Evolutionary conservation across 2,888 invertebrate species (phyloP).

Genomic region (Zootermopsis nevadensis): DNA sequence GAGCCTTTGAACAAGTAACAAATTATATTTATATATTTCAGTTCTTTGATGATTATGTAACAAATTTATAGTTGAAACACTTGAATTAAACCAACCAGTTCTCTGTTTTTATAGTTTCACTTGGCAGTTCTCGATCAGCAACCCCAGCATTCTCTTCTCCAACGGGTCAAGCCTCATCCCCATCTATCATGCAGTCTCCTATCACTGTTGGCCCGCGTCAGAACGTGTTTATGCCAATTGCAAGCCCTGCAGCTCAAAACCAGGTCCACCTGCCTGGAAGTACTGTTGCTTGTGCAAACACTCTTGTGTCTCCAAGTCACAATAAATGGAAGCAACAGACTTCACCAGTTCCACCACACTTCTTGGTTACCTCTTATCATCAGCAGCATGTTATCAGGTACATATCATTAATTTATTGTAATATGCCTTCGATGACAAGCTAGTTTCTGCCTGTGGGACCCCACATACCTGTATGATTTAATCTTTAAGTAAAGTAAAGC

Average conservation of each 20-base stretch:
- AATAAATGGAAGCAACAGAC: slow-evolving; percentile 62
- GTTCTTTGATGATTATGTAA: no score
- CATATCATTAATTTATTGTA: no score
- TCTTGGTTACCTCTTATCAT: slow-evolving; percentile 62
- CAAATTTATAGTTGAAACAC: no score
- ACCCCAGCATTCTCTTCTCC: slow-evolving; percentile 87
- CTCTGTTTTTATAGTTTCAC: slow-evolving; percentile 75
- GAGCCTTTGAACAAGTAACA: no score
- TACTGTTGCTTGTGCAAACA: slow-evolving; percentile 36
- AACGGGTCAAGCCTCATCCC: slow-evolving; percentile 74
- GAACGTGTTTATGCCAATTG: slow-evolving; percentile 93
- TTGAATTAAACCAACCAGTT: background rate
- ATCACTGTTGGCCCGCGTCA: slow-evolving; percentile 79
- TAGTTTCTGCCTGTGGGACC: no score
- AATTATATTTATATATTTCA: no score
- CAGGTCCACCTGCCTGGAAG: slow-evolving; percentile 27
- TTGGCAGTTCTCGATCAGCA: slow-evolving; percentile 93
- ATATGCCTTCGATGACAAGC: no score
- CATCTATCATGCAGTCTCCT: slow-evolving; percentile 75
- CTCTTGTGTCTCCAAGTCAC: slow-evolving; percentile 60
- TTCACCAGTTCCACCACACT: slow-evolving; percentile 64
- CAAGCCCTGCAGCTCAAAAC: slow-evolving; percentile 66
- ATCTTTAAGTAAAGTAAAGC: no score
- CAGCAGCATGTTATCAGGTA: slow-evolving; percentile 62
- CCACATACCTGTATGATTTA: no score